Evolutionary conservation across 2,797 vertebrate species (phyloP).

Genomic region (Lemur catta): DNA sequence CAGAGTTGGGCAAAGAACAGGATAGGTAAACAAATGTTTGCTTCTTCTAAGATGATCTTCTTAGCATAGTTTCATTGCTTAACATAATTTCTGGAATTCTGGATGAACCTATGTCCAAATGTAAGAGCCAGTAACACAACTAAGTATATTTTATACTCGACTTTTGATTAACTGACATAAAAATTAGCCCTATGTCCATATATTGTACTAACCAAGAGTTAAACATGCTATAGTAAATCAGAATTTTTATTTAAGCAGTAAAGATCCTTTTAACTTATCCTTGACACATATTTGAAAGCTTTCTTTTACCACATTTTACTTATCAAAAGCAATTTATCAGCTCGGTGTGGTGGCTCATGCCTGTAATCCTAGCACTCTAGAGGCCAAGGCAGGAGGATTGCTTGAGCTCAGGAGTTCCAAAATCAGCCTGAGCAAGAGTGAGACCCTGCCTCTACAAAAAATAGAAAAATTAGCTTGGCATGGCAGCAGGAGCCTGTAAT

Average conservation of each 20-base stretch:
- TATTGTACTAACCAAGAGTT: background rate
- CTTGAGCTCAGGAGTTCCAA: background rate
- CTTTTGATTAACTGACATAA: background rate
- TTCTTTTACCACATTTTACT: background rate
- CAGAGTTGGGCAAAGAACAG: background rate
- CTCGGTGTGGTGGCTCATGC: background rate
- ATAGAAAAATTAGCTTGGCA: background rate
- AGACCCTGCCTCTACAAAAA: background rate
- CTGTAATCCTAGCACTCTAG: background rate
- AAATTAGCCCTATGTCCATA: background rate
- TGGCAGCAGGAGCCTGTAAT: background rate
- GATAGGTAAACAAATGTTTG: background rate
- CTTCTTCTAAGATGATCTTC: background rate
- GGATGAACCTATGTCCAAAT: background rate
- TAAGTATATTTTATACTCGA: background rate
- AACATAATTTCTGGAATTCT: background rate
- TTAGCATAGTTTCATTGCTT: background rate
- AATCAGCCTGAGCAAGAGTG: background rate
- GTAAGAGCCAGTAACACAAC: background rate
- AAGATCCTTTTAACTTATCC: background rate
- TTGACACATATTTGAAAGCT: background rate
- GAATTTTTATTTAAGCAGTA: background rate
- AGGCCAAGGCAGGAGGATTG: background rate
- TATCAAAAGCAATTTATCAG: background rate
- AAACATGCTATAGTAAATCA: background rate